Evolutionary conservation across 2,113 vertebrate species (phyloP), one percentile per base, ranked within the genome.

Genomic region (Apodemus sylvaticus): DNA sequence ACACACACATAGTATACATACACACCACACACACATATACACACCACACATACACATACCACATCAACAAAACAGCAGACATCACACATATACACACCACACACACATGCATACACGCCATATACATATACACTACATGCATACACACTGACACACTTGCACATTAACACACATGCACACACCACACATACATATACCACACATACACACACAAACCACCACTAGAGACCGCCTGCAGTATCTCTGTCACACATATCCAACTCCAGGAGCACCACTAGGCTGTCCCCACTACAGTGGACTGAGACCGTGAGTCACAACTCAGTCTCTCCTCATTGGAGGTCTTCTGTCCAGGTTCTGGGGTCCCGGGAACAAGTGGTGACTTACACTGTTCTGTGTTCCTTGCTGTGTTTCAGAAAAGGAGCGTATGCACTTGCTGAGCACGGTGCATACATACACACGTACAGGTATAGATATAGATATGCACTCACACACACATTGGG

Each of bases 391-490:
- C 73, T 45, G 39, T 71, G 36, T 17, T 34, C 55, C 29, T 7
- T 3, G 39, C 58, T 31, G 10, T 74, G 29, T 24, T 68, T 55
- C 68, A 64, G 34, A 19, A 42, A 74, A 78, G 4, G 53, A 58
- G 29, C 1, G 17, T 0, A n/a, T n/a, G n/a, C 19, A 0, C 4
- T 3, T 2, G 66, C 92, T 31, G 8, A 13, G 11, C 53, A 26
- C 12, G 2, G 60, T 64, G 13, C 34, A 8, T 20, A 53, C 86
- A 48, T 11, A 76, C 53, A 76, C 66, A 36, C 13, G 2, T 42
- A 17, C 13, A 76, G 14, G 45, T 39, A 58, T 13, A 58, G 29
- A 58, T 8, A 53, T 13, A 8, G 12, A 31, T 29, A 42, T 39
- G 24, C 60, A 19, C 22, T 62, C 60, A 62, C 3, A 64, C 58